Percentiles rank a stretch among this genome's conserved stretches.
Conservation (phyloP, 2,888 invertebrate genomes). For the Crocallis elinguaria region DNA sequence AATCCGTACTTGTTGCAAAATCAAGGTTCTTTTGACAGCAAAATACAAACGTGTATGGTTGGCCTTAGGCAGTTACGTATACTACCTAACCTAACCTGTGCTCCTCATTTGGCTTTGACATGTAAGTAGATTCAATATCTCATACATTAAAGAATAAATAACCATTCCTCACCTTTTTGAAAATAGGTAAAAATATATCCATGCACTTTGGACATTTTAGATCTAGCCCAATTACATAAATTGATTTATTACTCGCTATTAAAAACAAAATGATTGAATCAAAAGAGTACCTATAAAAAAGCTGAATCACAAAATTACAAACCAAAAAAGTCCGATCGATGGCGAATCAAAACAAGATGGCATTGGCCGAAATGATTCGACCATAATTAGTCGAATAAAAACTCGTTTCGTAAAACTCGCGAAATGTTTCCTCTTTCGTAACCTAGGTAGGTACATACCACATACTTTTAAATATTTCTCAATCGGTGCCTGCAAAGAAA, state of each 20-base stretch:
- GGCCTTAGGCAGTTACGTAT: not conserved
- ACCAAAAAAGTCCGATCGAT: not conserved
- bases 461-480: not conserved
- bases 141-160: too few species aligned
- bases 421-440: not conserved
- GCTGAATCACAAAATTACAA: not conserved
- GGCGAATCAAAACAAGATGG: slow-evolving; percentile 36
- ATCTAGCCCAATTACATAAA: not conserved
- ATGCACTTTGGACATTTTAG: too few species aligned
- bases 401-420: slow-evolving; percentile 15
- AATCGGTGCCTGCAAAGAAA: not conserved
- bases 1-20: too few species aligned
- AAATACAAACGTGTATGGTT: slow-evolving; percentile 17
- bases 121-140: too few species aligned
- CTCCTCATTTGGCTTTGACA: too few species aligned
- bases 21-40: too few species aligned
- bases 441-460: not conserved
- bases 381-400: slow-evolving; percentile 40
- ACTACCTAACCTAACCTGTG: too few species aligned
- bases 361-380: slow-evolving; percentile 54
- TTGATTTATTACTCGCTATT: not conserved
- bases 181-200: not conserved
- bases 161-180: too few species aligned
- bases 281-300: not conserved
- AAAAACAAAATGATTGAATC: not conserved